These are phyloP conservation scores for Syngnathus scovelli DNA, from an alignment of 2,113 vertebrate genomes.

Conservation along the genomic window DNA sequence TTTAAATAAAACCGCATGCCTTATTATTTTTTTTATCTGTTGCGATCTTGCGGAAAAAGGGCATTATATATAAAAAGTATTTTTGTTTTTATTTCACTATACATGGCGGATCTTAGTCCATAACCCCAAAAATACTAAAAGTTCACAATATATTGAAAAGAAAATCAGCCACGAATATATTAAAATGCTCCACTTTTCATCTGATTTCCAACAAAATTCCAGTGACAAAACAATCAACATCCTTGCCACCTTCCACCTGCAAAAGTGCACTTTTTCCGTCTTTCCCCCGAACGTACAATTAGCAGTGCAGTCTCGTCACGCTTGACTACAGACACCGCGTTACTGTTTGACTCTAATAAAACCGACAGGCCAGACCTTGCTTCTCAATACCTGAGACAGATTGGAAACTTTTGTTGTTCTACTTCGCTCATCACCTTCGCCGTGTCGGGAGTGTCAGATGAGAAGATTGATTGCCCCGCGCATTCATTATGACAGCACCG, in stretches of 20 bases:
- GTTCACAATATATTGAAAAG: not conserved
- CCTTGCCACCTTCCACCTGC: not conserved
- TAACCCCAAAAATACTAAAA: not conserved
- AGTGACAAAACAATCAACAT: not conserved
- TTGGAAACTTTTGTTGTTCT: slow-evolving; percentile 10
- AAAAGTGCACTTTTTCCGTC: not conserved
- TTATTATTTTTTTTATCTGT: no score
- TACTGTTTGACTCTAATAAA: not conserved
- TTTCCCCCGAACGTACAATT: not conserved
- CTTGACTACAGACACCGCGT: not conserved
- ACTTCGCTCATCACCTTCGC: slow-evolving; percentile 6
- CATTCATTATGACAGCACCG: slow-evolving; percentile 1
- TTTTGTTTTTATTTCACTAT: no score
- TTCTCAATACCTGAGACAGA: not conserved
- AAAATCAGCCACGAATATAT: not conserved
- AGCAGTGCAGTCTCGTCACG: not conserved
- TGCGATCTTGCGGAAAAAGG: no score
- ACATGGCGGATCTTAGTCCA: no score
- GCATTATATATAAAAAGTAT: no score
- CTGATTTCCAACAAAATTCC: not conserved
- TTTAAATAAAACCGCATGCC: no score
- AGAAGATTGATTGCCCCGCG: slow-evolving; percentile 9
- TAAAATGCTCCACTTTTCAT: not conserved
- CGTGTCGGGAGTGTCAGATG: slow-evolving; percentile 8
- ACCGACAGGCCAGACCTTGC: not conserved